phyloP scores from a whole-genome alignment of 2,888 invertebrate species.

The Caradrina clavipalpis region DNA sequence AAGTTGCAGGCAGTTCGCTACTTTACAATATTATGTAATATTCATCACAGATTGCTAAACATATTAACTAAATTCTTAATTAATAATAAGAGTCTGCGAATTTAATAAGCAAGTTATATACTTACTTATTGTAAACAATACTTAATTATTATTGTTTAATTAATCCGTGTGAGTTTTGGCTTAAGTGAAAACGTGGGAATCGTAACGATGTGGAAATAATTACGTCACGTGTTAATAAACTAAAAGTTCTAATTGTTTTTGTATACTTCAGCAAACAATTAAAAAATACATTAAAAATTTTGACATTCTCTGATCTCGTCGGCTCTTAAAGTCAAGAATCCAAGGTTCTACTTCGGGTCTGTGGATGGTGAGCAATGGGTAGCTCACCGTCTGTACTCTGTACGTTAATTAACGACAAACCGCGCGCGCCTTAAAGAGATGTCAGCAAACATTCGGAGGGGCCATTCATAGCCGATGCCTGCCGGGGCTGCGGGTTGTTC shows the following conservation, averaged over 20 bases:
- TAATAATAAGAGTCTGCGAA: constrained; percentile 23
- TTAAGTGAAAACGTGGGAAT: constrained; percentile 52
- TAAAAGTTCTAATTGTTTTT: background rate
- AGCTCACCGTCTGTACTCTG: no score
- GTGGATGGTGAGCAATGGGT: no score
- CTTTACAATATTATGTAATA: constrained; percentile 21
- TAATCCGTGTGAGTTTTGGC: constrained; percentile 34
- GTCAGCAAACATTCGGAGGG: no score
- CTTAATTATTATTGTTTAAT: constrained; percentile 18
- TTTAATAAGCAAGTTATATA: constrained; percentile 15
- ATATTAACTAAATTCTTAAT: constrained; percentile 9
- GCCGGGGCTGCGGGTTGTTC: no score
- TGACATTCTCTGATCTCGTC: no score
- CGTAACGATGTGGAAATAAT: background rate
- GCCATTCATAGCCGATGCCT: no score
- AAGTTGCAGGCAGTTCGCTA: no score
- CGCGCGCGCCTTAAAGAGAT: no score
- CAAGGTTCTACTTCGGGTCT: no score
- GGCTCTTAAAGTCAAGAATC: no score
- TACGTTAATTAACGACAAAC: no score
- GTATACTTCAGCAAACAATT: background rate
- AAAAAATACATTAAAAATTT: background rate
- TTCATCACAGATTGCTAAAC: constrained; percentile 1
- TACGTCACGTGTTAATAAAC: background rate
- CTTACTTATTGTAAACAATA: constrained; percentile 16